These are phyloP conservation scores for Dufourea novaeangliae DNA, from an alignment of 1,140 invertebrate genomes.

Conservation along the genomic window DNA sequence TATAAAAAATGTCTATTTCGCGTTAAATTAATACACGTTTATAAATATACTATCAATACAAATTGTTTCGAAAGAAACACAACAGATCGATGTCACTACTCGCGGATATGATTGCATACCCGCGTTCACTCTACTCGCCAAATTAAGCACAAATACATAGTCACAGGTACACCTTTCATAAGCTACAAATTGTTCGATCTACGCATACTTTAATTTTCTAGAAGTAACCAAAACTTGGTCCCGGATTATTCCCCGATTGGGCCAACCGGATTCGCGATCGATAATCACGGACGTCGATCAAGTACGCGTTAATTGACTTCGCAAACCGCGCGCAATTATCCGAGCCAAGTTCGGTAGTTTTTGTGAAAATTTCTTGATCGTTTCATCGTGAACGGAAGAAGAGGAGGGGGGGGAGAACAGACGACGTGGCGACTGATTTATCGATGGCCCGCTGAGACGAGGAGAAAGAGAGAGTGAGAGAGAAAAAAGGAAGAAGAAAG, in stretches of 20 bases:
- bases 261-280: neutral
- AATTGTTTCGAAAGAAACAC: too few relatives aligned
- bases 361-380: slow-evolving; percentile 8
- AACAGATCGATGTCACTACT: too few relatives aligned
- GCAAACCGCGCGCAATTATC: neutral
- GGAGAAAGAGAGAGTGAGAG: neutral
- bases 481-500: slow-evolving; percentile 7
- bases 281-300: neutral
- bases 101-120: too few relatives aligned
- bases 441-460: neutral
- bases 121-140: too few relatives aligned
- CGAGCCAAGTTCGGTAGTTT: neutral
- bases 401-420: neutral
- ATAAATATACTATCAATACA: too few relatives aligned
- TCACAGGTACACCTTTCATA: too few relatives aligned
- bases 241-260: neutral
- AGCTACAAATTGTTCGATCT: too few relatives aligned
- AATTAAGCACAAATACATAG: too few relatives aligned
- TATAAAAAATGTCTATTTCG: too few relatives aligned
- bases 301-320: neutral
- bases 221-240: slow-evolving; percentile 3
- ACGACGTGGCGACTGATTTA: neutral
- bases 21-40: too few relatives aligned
- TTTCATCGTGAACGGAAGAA: neutral
- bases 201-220: too few relatives aligned